Evolutionary conservation across 2,113 vertebrate species (phyloP).

Genomic region (Glaucidium brasilianum): DNA sequence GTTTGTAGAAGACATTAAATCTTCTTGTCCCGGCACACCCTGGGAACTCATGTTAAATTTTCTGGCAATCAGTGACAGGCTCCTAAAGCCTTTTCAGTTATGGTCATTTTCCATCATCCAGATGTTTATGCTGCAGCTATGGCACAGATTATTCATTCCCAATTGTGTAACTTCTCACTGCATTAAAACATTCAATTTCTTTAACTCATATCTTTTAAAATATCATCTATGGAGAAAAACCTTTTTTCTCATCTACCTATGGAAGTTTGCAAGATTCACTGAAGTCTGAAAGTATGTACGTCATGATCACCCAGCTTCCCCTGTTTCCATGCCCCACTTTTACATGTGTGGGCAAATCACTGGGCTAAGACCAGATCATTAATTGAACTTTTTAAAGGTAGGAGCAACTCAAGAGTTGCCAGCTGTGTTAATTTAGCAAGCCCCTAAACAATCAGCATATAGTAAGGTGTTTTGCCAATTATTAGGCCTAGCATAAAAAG

Average conservation of each 20-base stretch:
- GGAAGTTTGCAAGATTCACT: background rate
- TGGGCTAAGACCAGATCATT: rapidly evolving
- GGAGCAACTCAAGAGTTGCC: background rate
- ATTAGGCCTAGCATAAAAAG: too few species aligned
- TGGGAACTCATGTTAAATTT: background rate
- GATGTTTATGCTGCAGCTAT: background rate
- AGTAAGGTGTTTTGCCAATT: too few species aligned
- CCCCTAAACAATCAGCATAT: background rate
- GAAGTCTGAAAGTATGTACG: background rate
- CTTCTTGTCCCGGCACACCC: background rate
- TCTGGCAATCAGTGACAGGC: background rate
- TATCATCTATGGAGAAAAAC: background rate
- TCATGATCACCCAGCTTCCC: background rate
- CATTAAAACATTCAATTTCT: background rate
- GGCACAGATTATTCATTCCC: background rate
- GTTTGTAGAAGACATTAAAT: background rate
- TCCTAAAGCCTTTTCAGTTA: background rate
- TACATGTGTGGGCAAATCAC: background rate
- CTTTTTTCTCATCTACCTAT: background rate
- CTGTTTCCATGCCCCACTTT: background rate
- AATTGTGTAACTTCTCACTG: background rate
- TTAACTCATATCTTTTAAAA: background rate
- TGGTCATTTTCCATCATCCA: background rate
- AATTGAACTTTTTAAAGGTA: background rate
- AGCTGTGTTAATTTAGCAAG: background rate